Base-by-base conservation (phyloP, 2,888 invertebrate species). In the Azorinus chamasolen region DNA sequence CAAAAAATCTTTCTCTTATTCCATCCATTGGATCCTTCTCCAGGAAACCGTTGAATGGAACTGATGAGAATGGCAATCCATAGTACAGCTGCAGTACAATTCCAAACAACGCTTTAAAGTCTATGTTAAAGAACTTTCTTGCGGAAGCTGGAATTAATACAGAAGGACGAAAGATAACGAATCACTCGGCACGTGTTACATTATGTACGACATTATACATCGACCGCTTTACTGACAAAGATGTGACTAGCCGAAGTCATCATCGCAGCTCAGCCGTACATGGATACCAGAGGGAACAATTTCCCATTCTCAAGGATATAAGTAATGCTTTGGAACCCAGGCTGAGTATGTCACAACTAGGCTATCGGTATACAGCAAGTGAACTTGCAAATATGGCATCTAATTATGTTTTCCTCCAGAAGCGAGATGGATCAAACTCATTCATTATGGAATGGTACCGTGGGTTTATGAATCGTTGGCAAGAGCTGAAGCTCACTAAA, bases 171-270 rank as follows among this genome's bases (percentile, higher is more conserved):
- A n/a, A n/a, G n/a, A n/a, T n/a, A n/a, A n/a, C n/a, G n/a, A n/a
- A 68, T 32, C 68, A 68, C 59, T 59, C 68, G 1, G 58, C 55
- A 5, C 48, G 68, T 8, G 58, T 68, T 6, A 59, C 41, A 2
- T 16, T 68, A 22, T 68, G 68, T 41, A 59, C 68, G 2, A 51
- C 50, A n/a, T 22, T 68, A n/a, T 57, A 53, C 22, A 66, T 48
- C 43, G n/a, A n/a, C n/a, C n/a, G 57, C n/a, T n/a, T n/a, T n/a
- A n/a, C n/a, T n/a, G n/a, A 65, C 37, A 65, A 65, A 65, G 20
- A 55, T 43, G 65, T 65, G 2, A 65, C 32, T 6, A 54, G 25
- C 37, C 54, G 65, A 22, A 51, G 51, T 12, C 55, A 65, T 32
- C 65, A 65, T 22, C 10, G 32, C 24, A 51, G 51, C 22, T 22